Evolutionary conservation across 1,140 invertebrate species (phyloP), one percentile per base, ranked within the genome.

Genomic region (Procambarus virginalis): DNA sequence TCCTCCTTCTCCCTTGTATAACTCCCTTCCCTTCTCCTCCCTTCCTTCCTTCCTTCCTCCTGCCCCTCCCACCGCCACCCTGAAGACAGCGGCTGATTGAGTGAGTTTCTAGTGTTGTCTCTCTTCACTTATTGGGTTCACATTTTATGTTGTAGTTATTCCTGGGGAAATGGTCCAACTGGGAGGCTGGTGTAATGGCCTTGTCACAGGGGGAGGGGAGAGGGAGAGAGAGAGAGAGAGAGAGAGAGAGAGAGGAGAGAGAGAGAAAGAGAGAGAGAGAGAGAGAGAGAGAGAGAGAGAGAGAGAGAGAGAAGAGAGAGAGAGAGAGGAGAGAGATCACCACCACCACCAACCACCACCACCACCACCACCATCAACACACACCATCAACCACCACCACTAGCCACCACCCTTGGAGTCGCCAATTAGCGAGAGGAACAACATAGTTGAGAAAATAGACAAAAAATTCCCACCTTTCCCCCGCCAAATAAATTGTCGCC

Each of bases 241-340:
- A 48, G 49, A 60, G 79, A 2, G 79, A 81, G 48, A 14, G 51
- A 49, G 48, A 22, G 17, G 5, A 48, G 77, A 51, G 46, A 79
- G 46, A 20, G 51, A 9, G 79, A 34, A 6, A 81, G 79, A 22
- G 20, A 81, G 6, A 20, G 79, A 81, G 79, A 22, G 51, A 58
- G 34, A 60, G 79, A 22, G 20, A 81, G 6, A 20, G 79, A 81
- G 79, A 22, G 51, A 58, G 34, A 55, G 48, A 48, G 79, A 81
- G 51, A 81, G 79, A 6, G 51, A 60, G 79, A n/a, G 79, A 60
- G 79, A 77, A 49, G 51, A 81, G 6, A 22, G 75, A 22, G 34
- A 46, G 75, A 12, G 34, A 76, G 34, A 34, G 46, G 20, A 45
- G 22, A 48, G 10, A 14, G 46, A 48, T 34, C 34, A 34, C 34